Conservation (phyloP, 2,113 vertebrate species). For the Pagrus major region DNA sequence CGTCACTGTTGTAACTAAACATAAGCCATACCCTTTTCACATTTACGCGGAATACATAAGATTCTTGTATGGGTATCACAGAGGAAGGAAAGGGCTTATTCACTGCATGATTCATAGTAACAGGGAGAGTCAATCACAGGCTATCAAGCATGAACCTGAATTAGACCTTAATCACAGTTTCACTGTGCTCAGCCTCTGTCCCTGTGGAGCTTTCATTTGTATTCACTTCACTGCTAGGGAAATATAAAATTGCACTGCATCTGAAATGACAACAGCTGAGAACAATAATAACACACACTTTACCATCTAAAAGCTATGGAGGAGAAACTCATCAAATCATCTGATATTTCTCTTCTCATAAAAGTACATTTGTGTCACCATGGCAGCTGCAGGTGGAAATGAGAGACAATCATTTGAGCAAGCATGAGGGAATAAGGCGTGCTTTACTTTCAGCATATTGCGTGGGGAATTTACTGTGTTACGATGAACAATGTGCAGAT, state of each 20-base stretch:
- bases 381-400: conserved; percentile 54
- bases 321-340: conserved; percentile 29
- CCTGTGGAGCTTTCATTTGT: not conserved
- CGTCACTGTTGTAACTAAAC: no score
- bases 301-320: not conserved
- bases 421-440: conserved; percentile 21
- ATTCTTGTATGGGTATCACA: not conserved
- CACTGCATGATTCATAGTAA: not conserved
- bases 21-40: no score
- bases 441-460: conserved; percentile 42
- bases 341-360: conserved; percentile 19
- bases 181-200: not conserved
- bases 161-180: not conserved
- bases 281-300: not conserved
- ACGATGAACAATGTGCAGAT: conserved; percentile 42
- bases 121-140: not conserved
- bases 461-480: conserved; percentile 40
- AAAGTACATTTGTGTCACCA: conserved; percentile 44
- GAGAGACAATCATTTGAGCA: conserved; percentile 26
- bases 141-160: not conserved
- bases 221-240: not conserved
- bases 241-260: not conserved
- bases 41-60: not conserved
- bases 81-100: not conserved
- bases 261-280: not conserved